Base-by-base conservation (phyloP, 2,113 vertebrate genomes). In the Tachuris rubrigastra region DNA sequence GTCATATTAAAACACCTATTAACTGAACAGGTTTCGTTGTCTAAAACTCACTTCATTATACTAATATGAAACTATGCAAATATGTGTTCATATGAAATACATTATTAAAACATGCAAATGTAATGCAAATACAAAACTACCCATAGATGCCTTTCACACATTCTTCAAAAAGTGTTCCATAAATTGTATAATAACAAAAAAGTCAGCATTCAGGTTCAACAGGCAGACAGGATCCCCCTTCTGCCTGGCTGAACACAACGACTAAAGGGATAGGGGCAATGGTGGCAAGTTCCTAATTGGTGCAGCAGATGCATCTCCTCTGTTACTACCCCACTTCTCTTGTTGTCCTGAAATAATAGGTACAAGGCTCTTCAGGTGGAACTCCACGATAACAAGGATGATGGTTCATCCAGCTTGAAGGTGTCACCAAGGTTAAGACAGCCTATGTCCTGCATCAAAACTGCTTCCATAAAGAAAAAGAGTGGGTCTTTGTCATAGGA, bases 331-430 rank as follows among this genome's bases (percentile, higher is more conserved):
- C 28, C 17, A 78, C 35, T 22, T 27, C 18, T 24, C 22, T 23
- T 1, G 0, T 50, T 41, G 39, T 50, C 58, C 56, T 2, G 1
- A 33, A 17, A 33, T 8, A 21, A 66, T 0, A 31, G 52, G 6
- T 4, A 46, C 1, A 0, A 46, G 24, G 37, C 10, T 65, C 33
- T 65, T 27, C 23, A 53, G 22, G 41, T 47, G 17, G 30, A 83
- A 55, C 30, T 27, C 41, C 49, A 19, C 41, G 16, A 7, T 19
- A 12, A 41, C 1, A 5, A 62, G 30, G 30, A 35, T 35, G 41
- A 62, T 27, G 41, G 35, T 12, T 37, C 63, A 37, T 24, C 21
- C 22, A 42, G 12, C 14, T 27, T 42, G 63, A 35, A 62, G 56
- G n/a, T 39, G 28, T 17, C 39, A 50, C 44, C 22, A 19, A 47